Conservation (phyloP, 2,888 invertebrate genomes). For the Thecocarcelia acutangulata region DNA sequence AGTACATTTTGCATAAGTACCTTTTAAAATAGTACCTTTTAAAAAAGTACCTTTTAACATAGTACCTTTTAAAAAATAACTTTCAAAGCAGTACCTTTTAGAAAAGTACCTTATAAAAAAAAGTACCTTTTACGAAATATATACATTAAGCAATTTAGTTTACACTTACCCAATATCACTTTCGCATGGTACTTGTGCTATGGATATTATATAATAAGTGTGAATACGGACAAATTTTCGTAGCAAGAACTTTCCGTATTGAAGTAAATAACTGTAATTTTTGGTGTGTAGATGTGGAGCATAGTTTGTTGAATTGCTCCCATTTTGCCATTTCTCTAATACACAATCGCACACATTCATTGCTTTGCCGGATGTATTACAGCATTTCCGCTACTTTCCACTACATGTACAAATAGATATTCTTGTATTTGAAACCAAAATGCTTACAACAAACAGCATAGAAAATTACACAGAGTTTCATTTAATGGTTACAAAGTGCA, state of each 20-base stretch:
- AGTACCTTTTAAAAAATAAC: neutral
- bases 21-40: neutral
- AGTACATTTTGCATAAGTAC: neutral
- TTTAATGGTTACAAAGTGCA: constrained; percentile 50
- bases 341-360: constrained; percentile 32
- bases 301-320: constrained; percentile 33
- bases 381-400: constrained; percentile 64
- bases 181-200: too few species aligned
- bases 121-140: neutral
- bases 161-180: too few species aligned
- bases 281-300: constrained; percentile 17
- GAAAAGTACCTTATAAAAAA: neutral
- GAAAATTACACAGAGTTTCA: constrained; percentile 51
- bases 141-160: too few species aligned
- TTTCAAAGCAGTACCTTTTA: neutral
- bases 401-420: neutral
- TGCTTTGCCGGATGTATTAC: constrained; percentile 59
- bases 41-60: neutral
- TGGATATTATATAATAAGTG: neutral
- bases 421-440: constrained; percentile 13
- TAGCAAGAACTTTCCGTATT: constrained; percentile 31
- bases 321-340: constrained; percentile 20
- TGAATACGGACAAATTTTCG: constrained; percentile 16
- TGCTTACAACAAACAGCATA: constrained; percentile 30
- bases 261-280: constrained; percentile 47